These are phyloP conservation scores for Pleuronectes platessa DNA, from an alignment of 2,113 vertebrate species.

Conservation along the genomic window DNA sequence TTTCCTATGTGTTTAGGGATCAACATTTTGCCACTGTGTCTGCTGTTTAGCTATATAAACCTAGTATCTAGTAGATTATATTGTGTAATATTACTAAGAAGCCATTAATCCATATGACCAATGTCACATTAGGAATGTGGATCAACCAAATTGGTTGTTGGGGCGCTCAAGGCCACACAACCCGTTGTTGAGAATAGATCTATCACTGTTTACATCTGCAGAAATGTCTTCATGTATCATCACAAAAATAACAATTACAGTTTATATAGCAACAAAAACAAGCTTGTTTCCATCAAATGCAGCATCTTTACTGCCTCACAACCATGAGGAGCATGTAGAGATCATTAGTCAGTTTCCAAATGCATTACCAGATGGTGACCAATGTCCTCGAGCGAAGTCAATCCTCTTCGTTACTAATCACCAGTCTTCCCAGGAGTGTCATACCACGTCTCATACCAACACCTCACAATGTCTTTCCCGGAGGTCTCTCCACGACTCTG, in stretches of 20 bases:
- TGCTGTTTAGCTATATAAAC: too few species aligned
- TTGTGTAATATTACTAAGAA: too few species aligned
- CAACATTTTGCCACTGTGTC: background rate
- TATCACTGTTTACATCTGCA: background rate
- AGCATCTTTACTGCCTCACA: background rate
- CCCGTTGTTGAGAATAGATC: background rate
- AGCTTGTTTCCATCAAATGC: background rate
- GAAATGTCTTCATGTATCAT: background rate
- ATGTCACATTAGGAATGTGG: background rate
- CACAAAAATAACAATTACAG: background rate
- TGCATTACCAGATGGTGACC: constrained; percentile 6
- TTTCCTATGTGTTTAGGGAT: background rate
- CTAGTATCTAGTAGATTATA: too few species aligned
- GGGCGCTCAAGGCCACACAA: background rate
- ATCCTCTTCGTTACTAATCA: constrained; percentile 52
- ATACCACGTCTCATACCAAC: constrained; percentile 67
- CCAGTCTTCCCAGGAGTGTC: constrained; percentile 72
- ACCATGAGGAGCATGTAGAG: background rate
- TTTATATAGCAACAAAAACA: background rate
- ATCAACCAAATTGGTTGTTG: background rate
- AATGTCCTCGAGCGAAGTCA: constrained; percentile 13
- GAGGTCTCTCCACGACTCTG: constrained; percentile 71
- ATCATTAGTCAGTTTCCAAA: background rate
- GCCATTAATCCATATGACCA: background rate
- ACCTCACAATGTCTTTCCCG: constrained; percentile 75